These are phyloP conservation scores for Babylonia areolata DNA, from an alignment of 1,140 invertebrate genomes.

Conservation along the genomic window DNA sequence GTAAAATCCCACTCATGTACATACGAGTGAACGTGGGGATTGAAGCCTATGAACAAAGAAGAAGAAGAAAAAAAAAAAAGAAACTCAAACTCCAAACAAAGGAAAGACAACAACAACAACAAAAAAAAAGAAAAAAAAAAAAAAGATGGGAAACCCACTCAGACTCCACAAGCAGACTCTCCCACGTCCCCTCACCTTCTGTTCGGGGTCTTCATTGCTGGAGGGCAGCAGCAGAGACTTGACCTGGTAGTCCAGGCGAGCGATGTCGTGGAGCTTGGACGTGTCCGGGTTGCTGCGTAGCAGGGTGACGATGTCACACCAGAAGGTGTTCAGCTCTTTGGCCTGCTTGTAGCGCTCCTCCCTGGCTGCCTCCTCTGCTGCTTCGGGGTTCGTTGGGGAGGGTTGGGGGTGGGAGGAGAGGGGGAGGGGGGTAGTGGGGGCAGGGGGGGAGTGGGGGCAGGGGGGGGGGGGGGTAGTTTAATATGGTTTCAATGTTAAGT, in stretches of 20 bases:
- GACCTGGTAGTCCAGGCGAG: conserved; percentile 70
- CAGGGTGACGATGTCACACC: conserved; percentile 69
- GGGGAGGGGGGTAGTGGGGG: not conserved
- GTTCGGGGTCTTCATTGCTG: conserved; percentile 66
- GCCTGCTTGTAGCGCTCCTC: conserved; percentile 51
- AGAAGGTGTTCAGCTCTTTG: conserved; percentile 70
- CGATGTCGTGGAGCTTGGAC: conserved; percentile 70
- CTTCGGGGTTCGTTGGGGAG: conserved; percentile 37
- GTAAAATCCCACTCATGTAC: too few relatives aligned
- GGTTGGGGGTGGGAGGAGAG: not conserved
- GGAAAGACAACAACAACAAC: too few relatives aligned
- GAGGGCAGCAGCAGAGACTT: conserved; percentile 63
- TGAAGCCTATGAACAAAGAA: too few relatives aligned
- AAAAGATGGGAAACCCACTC: too few relatives aligned
- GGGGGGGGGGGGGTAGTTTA: too few relatives aligned
- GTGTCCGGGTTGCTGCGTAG: conserved; percentile 63
- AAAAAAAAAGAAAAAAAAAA: too few relatives aligned
- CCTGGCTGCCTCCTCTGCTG: conserved; percentile 56
- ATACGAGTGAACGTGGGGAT: too few relatives aligned
- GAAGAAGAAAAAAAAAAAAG: too few relatives aligned
- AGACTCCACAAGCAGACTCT: too few relatives aligned
- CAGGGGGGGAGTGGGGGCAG: too few relatives aligned
- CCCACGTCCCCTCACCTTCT: conserved; percentile 58
- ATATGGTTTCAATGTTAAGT: too few relatives aligned
- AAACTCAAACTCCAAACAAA: too few relatives aligned